Percentiles rank a stretch among this genome's conserved stretches.
Conservation (phyloP, 2,113 vertebrate genomes). For the Empidonax alnorum region DNA sequence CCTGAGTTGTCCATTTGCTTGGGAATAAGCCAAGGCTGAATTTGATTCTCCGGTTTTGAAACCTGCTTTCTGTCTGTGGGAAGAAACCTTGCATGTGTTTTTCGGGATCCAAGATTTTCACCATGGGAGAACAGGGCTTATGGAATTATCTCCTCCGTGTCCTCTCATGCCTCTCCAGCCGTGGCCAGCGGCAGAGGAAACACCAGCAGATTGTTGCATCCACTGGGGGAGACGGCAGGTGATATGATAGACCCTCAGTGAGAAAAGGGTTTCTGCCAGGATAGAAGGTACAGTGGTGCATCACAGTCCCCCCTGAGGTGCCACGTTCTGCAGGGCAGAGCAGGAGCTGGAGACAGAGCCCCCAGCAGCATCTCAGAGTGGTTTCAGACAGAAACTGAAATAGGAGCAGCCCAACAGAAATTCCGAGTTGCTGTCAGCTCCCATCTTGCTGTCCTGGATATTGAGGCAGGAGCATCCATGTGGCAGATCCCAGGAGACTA, state of each 20-base stretch:
- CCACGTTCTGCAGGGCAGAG: background rate
- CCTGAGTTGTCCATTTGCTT: background rate
- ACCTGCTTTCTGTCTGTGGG: background rate
- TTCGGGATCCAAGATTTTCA: background rate
- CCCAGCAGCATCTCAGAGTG: background rate
- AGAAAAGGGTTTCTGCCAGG: background rate
- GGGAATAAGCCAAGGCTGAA: background rate
- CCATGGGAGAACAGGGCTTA: background rate
- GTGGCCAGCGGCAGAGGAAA: background rate
- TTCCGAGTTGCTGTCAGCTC: background rate
- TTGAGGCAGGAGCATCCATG: background rate
- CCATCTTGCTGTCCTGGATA: background rate
- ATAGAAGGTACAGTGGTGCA: background rate
- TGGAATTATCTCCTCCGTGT: background rate
- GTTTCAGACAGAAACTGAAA: background rate
- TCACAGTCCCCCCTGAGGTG: background rate
- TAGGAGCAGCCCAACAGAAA: background rate
- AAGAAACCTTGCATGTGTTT: background rate
- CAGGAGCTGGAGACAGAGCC: background rate
- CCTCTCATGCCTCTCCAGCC: background rate
- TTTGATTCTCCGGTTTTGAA: background rate
- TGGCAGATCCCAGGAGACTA: background rate
- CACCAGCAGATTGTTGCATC: background rate
- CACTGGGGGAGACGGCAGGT: too few relatives aligned
- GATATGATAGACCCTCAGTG: fast-evolving